Percentiles rank a stretch among this genome's conserved stretches.
Evolutionary conservation across 2,113 vertebrate species (phyloP).

Genomic region (Panurus biarmicus): DNA sequence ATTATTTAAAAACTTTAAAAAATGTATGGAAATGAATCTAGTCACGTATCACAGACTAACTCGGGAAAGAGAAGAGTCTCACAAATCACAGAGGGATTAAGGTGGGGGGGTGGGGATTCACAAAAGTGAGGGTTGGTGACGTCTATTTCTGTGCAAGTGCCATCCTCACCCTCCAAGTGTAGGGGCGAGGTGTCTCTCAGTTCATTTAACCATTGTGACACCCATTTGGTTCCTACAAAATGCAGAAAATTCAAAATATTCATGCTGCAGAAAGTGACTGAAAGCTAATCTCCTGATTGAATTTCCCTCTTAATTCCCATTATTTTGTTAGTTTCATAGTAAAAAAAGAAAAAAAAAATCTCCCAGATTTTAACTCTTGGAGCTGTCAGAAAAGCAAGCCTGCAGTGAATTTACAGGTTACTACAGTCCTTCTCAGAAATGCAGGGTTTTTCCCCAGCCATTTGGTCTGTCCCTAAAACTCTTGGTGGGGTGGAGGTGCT

Average conservation of each 20-base stretch:
- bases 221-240: background rate
- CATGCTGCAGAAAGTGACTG: background rate
- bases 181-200: constrained; percentile 8
- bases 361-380: background rate
- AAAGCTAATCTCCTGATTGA: background rate
- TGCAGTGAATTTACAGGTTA: background rate
- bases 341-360: too few relatives aligned
- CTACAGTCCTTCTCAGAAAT: background rate
- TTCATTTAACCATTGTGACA: constrained; percentile 8
- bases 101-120: background rate
- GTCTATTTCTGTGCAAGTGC: background rate
- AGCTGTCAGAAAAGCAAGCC: background rate
- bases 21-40: constrained; percentile 11
- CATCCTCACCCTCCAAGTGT: background rate
- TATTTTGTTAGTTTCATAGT: background rate
- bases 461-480: background rate
- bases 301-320: background rate
- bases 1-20: constrained; percentile 40
- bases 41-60: background rate
- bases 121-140: background rate
- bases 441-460: background rate
- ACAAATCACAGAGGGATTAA: background rate
- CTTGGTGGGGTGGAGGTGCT: background rate
- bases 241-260: background rate
- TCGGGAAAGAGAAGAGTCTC: constrained; percentile 1